phyloP scores from a whole-genome alignment of 2,888 invertebrate genomes.

The Tanypteryx hageni region DNA sequence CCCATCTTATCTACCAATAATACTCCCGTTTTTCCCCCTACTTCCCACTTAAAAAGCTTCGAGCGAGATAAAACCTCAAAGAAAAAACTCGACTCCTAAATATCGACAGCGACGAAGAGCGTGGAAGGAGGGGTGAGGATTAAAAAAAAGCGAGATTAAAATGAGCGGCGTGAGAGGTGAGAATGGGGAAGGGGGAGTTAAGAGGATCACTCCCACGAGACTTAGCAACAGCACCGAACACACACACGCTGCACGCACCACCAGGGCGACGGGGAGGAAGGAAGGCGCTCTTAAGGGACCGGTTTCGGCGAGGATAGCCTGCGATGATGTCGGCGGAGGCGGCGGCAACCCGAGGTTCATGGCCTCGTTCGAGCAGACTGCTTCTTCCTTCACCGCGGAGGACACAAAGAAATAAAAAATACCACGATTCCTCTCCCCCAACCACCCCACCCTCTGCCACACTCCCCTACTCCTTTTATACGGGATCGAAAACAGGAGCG shows the following conservation, averaged over 20 bases:
- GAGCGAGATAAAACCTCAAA: background rate
- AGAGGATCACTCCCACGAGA: slow-evolving; percentile 21
- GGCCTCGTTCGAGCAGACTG: background rate
- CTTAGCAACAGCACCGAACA: slow-evolving; percentile 59
- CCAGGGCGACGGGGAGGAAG: background rate
- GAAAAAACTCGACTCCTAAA: background rate
- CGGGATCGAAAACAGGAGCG: no score
- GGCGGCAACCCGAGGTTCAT: background rate
- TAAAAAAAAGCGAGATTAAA: background rate
- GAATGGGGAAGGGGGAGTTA: background rate
- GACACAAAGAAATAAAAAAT: background rate
- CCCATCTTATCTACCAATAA: background rate
- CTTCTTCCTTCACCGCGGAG: background rate
- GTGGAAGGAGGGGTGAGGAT: no score
- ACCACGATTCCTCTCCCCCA: background rate
- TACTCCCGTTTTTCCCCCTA: background rate
- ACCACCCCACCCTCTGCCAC: no score
- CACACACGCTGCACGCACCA: background rate
- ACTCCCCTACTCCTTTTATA: no score
- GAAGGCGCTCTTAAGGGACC: background rate
- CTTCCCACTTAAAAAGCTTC: no score
- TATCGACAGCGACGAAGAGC: background rate
- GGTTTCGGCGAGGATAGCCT: background rate
- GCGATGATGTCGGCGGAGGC: no score
- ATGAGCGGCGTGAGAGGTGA: background rate